These are phyloP conservation scores for Tachuris rubrigastra DNA, from an alignment of 2,113 vertebrate genomes.

Conservation along the genomic window DNA sequence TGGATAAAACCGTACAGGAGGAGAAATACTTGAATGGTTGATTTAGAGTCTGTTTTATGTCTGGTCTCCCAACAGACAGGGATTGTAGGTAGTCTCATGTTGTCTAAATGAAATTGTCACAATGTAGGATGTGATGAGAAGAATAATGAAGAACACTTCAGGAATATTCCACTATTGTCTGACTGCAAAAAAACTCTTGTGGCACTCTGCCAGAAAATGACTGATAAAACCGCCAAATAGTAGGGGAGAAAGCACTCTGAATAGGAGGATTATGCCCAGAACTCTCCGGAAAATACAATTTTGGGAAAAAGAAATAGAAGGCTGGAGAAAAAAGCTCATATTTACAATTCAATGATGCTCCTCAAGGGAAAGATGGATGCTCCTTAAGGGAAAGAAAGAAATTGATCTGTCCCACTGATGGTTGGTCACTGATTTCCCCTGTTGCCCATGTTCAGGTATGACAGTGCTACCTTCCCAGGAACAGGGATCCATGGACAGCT, in stretches of 20 bases:
- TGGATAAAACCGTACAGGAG: background rate
- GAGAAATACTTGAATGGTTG: background rate
- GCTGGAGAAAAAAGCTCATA: background rate
- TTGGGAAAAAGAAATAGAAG: background rate
- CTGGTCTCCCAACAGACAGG: background rate
- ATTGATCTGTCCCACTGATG: background rate
- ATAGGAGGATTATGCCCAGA: background rate
- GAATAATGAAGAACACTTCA: background rate
- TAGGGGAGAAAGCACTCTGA: background rate
- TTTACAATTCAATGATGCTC: background rate
- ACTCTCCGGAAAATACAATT: background rate
- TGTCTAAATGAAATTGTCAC: background rate
- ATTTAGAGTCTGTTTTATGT: background rate
- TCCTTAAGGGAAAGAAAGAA: background rate
- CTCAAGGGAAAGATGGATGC: background rate
- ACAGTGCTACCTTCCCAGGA: background rate
- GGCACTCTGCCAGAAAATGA: background rate
- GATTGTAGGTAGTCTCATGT: background rate
- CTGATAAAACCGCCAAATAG: background rate
- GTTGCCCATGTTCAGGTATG: background rate
- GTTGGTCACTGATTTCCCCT: background rate
- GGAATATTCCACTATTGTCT: background rate
- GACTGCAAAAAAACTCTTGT: background rate
- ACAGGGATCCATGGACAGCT: background rate
- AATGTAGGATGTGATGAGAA: background rate